Conservation (phyloP, 2,797 vertebrate genomes). For the Peromyscus eremicus region DNA sequence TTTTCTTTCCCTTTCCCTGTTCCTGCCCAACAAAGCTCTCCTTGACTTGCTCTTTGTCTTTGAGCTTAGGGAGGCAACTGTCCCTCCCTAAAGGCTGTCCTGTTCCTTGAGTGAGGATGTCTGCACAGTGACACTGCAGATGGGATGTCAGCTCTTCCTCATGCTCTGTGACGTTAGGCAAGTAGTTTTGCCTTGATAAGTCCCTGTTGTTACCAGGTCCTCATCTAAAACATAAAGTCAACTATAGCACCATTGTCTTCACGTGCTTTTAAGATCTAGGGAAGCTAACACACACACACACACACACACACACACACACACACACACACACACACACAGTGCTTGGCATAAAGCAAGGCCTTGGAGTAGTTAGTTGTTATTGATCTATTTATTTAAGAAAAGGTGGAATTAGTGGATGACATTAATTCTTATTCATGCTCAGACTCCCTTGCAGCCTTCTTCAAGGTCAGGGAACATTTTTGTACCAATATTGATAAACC, state of each 20-base stretch:
- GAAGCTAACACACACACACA: neutral
- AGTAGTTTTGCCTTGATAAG: neutral
- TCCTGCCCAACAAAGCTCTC: neutral
- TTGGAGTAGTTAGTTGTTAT: slow-evolving; percentile 4
- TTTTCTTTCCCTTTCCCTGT: neutral
- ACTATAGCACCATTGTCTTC: neutral
- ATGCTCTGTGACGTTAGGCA: neutral
- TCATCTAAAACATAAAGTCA: neutral
- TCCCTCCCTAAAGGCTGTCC: neutral
- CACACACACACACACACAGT: neutral
- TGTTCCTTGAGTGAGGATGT: neutral
- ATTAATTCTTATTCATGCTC: neutral
- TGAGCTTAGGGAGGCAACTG: neutral
- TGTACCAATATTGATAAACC: slow-evolving; percentile 38
- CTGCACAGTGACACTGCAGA: neutral
- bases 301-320: no score
- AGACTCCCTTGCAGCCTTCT: slow-evolving; percentile 16
- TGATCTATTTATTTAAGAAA: neutral
- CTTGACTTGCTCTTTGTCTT: slow-evolving; percentile 33
- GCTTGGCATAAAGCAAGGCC: neutral
- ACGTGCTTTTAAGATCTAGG: slow-evolving; percentile 6
- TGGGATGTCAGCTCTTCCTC: neutral
- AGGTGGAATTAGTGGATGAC: neutral
- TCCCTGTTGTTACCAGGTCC: neutral
- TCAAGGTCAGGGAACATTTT: slow-evolving; percentile 38